Evolutionary conservation across 92 coral and sea anemone species (phyloP).

Genomic region (Nematostella vectensis): DNA sequence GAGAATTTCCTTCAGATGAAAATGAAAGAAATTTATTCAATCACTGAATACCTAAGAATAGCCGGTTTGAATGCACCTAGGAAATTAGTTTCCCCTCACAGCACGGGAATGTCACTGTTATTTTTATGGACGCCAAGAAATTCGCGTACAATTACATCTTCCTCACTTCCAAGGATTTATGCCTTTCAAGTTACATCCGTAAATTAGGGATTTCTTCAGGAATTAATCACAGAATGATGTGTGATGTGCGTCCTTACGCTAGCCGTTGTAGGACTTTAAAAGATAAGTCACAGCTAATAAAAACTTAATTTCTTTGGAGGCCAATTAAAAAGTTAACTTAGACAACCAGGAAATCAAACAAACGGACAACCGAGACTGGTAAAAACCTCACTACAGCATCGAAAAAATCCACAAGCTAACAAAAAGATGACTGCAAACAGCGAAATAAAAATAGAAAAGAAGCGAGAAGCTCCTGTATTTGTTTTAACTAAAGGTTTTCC

Average conservation of each 20-base stretch:
- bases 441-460: too few relatives aligned
- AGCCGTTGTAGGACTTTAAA: conserved; percentile 56
- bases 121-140: not conserved
- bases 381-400: not conserved
- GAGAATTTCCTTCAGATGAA: too few relatives aligned
- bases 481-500: too few relatives aligned
- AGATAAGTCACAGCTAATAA: conserved; percentile 37
- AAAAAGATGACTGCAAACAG: too few relatives aligned
- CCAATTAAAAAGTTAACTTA: conserved; percentile 41
- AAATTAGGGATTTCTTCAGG: conserved; percentile 15
- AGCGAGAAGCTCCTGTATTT: too few relatives aligned
- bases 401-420: too few relatives aligned
- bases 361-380: conserved; percentile 2
- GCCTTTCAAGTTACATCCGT: too few relatives aligned
- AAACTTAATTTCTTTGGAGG: conserved; percentile 38
- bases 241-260: conserved; percentile 21
- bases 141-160: too few relatives aligned
- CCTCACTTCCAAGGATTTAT: not conserved
- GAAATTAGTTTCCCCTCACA: not conserved
- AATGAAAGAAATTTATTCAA: too few relatives aligned
- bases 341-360: conserved; percentile 4
- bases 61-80: too few relatives aligned
- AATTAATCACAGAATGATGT: conserved; percentile 19
- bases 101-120: conserved; percentile 5
- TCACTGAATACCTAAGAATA: too few relatives aligned